Evolutionary conservation across 2,113 vertebrate species (phyloP), one percentile per base, ranked within the genome.

Genomic region (Ciconia boyciana): DNA sequence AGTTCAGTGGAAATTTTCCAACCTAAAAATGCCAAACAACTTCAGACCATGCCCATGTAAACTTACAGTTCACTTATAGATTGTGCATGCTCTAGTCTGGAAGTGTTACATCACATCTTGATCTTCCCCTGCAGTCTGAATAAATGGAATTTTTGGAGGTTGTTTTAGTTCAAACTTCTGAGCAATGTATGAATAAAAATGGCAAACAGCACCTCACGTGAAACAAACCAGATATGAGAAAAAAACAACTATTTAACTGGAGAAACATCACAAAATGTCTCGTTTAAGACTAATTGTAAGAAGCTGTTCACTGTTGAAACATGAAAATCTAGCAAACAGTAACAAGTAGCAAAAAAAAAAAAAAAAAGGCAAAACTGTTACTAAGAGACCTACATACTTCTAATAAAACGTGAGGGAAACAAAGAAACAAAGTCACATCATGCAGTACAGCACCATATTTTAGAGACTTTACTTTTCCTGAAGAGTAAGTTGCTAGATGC

Each of bases 201-300:
- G 9, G 79, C 54, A 96, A 94, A 87, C 52, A 91, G 14, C 3
- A 5, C 20, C 8, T 8, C 18, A 48, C 1, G 2, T 83, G 78
- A 96, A 95, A 86, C 43, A 93, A 95, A 80, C 39, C 81, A 97
- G 89, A 81, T 32, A 60, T 4, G 10, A 84, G 60, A 22, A 54
- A 86, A 91, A 91, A 91, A 5, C 22, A 81, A 75, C 8, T 71
- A 62, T 51, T 68, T 91, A 52, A 64, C 48, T 68, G 16, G 5
- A 87, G 48, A 64, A 94, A 57, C 16, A 52, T 49, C 39, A 87
- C 52, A 68, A 77, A 83, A 49, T 13, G 10, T 41, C 48, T 76
- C 11, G 1, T 89, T 58, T 55, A 76, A 79, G 68, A 93, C 32
- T 79, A 78, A 79, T 31, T 62, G 8, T 44, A 80, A 85, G 81